A percentile compares a stretch with the other conserved stretches of the same genome.
Evolutionary conservation across 2,888 invertebrate species (phyloP).

Genomic region (Eilema caniola): DNA sequence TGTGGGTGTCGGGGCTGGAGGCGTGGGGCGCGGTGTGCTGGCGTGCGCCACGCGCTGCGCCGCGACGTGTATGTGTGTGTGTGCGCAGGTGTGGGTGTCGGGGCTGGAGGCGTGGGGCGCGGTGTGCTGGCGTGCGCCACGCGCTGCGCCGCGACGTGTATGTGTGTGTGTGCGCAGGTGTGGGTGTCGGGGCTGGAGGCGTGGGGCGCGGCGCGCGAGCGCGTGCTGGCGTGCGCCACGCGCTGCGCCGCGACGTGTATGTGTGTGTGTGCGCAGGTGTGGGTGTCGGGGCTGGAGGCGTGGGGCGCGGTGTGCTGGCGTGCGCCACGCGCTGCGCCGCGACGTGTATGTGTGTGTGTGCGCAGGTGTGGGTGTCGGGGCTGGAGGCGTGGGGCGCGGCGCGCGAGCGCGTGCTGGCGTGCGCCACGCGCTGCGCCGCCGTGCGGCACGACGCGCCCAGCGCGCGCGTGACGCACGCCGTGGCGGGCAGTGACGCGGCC

Average conservation of each 20-base stretch:
- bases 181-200: too few relatives aligned
- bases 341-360: background rate
- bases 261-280: too few relatives aligned
- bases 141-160: too few relatives aligned
- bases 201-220: conserved; percentile 59
- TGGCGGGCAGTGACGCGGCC: conserved; percentile 89
- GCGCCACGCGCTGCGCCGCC: conserved; percentile 87
- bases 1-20: too few relatives aligned
- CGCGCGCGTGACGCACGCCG: conserved; percentile 92
- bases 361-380: conserved; percentile 76
- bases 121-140: conserved; percentile 65
- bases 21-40: too few relatives aligned
- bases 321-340: conserved; percentile 54
- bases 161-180: too few relatives aligned
- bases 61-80: too few relatives aligned
- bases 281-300: too few relatives aligned
- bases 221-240: conserved; percentile 56
- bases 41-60: background rate
- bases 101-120: conserved; percentile 65
- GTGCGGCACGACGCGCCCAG: conserved; percentile 92
- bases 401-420: conserved; percentile 53
- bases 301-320: conserved; percentile 59
- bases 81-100: conserved; percentile 74
- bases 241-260: too few relatives aligned
- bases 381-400: conserved; percentile 59